A percentile compares a stretch with the other conserved stretches of the same genome.
Conservation (phyloP, 2,797 vertebrate genomes). For the Falco novaeseelandiae region DNA sequence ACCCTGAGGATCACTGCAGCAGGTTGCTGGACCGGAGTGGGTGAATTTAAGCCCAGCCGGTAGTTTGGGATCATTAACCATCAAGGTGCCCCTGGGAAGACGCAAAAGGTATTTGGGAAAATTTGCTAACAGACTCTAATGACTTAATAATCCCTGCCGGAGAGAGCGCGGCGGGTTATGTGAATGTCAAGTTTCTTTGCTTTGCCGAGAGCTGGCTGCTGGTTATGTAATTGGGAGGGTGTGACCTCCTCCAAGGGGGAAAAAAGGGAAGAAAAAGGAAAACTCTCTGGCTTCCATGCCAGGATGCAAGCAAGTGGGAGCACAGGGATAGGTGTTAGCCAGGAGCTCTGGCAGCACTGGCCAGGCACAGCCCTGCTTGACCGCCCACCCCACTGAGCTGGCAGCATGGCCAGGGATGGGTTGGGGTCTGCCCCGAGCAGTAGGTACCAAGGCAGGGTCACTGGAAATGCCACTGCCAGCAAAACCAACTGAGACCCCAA, state of each 20-base stretch:
- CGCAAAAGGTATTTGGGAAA: constrained; percentile 58
- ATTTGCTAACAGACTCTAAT: constrained; percentile 62
- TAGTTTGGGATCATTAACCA: constrained; percentile 65
- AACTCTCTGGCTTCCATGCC: background rate
- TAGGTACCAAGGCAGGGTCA: accelerated
- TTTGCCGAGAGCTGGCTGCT: constrained; percentile 36
- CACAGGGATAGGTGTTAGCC: background rate
- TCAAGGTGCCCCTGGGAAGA: constrained; percentile 63
- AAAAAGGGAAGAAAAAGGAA: background rate
- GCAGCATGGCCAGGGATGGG: background rate
- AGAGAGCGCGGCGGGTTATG: constrained; percentile 44
- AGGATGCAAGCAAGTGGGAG: background rate
- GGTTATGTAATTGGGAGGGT: constrained; percentile 20
- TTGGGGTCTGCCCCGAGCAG: background rate
- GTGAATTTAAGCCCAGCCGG: background rate
- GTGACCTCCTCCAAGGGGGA: background rate
- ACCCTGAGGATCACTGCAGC: background rate
- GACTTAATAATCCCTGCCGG: constrained; percentile 60
- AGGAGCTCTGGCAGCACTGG: background rate
- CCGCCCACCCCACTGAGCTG: background rate
- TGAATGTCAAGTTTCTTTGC: constrained; percentile 58
- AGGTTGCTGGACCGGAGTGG: background rate
- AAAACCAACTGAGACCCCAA: accelerated
- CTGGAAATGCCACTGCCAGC: background rate
- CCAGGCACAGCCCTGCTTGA: background rate